A percentile compares a stretch with the other conserved stretches of the same genome.
Evolutionary conservation across 1,140 invertebrate genomes (phyloP).

Genomic region (Drosophila bifasciata): DNA sequence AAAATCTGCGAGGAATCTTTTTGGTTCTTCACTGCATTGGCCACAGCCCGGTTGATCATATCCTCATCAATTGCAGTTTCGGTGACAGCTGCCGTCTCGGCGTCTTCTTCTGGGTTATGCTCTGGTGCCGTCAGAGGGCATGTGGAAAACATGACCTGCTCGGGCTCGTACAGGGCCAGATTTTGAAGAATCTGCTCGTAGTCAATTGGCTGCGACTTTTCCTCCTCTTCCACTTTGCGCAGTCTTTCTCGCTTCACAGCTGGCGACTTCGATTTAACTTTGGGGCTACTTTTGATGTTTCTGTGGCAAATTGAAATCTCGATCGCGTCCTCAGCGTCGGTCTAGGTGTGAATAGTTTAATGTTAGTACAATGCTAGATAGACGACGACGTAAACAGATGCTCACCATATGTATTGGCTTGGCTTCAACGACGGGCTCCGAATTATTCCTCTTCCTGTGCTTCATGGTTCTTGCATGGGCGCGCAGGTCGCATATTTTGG

Average conservation of each 20-base stretch:
- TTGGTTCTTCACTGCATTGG: constrained; percentile 40
- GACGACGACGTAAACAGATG: too few relatives aligned
- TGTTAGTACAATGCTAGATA: background rate
- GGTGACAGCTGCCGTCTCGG: constrained; percentile 5
- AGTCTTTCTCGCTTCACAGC: constrained; percentile 24
- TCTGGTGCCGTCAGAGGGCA: constrained; percentile 24
- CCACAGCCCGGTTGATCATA: constrained; percentile 63
- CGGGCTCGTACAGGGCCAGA: constrained; percentile 58
- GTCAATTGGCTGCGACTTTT: constrained; percentile 27
- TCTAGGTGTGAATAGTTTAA: background rate
- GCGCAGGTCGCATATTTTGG: constrained; percentile 68
- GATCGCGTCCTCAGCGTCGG: constrained; percentile 7
- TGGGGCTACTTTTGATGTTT: constrained; percentile 4
- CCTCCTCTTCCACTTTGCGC: background rate
- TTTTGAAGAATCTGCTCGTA: constrained; percentile 69
- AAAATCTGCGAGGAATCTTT: constrained; percentile 64
- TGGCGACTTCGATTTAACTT: constrained; percentile 6
- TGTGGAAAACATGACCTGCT: constrained; percentile 58
- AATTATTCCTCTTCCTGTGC: constrained; percentile 40
- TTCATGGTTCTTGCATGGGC: constrained; percentile 68
- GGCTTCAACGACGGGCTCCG: background rate
- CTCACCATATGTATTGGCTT: constrained; percentile 11
- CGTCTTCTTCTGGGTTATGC: constrained; percentile 11
- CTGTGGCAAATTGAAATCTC: background rate
- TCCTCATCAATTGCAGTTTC: constrained; percentile 50